Evolutionary conservation across 2,113 vertebrate species (phyloP).

Genomic region (Gallinago paraguaiae): DNA sequence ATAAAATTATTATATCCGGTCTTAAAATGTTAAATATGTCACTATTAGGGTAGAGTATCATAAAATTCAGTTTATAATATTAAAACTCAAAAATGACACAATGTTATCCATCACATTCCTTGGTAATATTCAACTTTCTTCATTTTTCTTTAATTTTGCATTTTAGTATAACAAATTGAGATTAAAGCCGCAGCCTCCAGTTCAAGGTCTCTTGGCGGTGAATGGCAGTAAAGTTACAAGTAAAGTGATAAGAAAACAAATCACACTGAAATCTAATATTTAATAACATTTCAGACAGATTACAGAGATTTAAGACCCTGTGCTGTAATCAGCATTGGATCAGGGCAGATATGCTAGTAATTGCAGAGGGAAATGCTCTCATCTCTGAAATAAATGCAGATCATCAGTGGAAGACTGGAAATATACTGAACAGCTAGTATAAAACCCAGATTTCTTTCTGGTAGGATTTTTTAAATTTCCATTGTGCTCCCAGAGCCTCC

Average conservation of each 20-base stretch:
- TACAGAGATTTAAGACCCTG: constrained; percentile 34
- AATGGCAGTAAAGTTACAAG: constrained; percentile 35
- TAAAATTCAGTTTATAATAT: constrained; percentile 76
- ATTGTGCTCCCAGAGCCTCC: background rate
- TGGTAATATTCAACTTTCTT: constrained; percentile 57
- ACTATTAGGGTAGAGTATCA: constrained; percentile 54
- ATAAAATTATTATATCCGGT: constrained; percentile 76
- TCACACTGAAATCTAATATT: constrained; percentile 38
- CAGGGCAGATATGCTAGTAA: background rate
- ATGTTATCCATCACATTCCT: constrained; percentile 67
- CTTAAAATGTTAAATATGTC: constrained; percentile 79
- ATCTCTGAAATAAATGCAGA: constrained; percentile 18
- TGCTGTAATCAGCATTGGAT: constrained; percentile 5
- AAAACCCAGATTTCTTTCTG: background rate
- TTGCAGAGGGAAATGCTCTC: background rate
- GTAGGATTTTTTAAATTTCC: background rate
- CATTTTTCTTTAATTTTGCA: constrained; percentile 73
- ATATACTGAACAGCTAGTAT: background rate
- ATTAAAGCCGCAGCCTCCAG: constrained; percentile 26
- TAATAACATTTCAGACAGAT: constrained; percentile 40
- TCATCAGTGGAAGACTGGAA: constrained; percentile 6
- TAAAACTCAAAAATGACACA: constrained; percentile 68
- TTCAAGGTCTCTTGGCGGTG: constrained; percentile 48
- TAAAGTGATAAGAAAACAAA: constrained; percentile 48
- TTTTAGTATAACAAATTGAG: constrained; percentile 69